Base-by-base conservation (phyloP, 1,140 invertebrate species). In the Nixonia krombeini region DNA sequence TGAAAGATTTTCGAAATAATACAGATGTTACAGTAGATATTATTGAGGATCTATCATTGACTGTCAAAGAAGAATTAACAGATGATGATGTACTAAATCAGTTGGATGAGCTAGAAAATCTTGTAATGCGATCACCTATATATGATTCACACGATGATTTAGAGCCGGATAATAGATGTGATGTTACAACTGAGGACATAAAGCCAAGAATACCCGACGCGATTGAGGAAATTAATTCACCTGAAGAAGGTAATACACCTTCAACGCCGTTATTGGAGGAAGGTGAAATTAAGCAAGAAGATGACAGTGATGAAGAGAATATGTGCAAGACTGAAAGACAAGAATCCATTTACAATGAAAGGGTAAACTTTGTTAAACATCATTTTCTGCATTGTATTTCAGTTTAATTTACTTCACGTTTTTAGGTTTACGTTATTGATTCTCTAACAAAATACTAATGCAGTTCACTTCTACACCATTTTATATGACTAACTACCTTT, bases 41-140 rank as follows among this genome's bases (percentile, higher is more conserved):
- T 13, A 15, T 13, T 38, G 4, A 38, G 2, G 15, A 38, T 7
- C 1, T n/a, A n/a, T n/a, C n/a, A n/a, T n/a, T 13, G 35, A 38
- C 52, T 53, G 46, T 59, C 0, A 64, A 63, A 37, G 38, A 59
- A 45, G 66, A 70, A 52, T 12, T 64, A 0, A 51, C 42, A 0
- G 66, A 70, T 17, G 66, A 70, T 40, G 66, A 70, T 29, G 38
- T 70, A 2, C 17, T 70, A 10, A 70, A 70, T 41, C 58, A 61
- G 8, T 13, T 70, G n/a, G 58, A 51, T 23, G 66, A 56, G 0
- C 41, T 70, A 13, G 66, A 70, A 46, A 64, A 49, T 40, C 64
- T 70, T 8, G 66, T 58, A 33, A 58, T 58, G 52, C 35, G 46
- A 4, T 59, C 56, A 0, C 57, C 65, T 13, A 35, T 59, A 4